phyloP scores from a whole-genome alignment of 2,888 invertebrate species.

The Lithophane ornitopus region DNA sequence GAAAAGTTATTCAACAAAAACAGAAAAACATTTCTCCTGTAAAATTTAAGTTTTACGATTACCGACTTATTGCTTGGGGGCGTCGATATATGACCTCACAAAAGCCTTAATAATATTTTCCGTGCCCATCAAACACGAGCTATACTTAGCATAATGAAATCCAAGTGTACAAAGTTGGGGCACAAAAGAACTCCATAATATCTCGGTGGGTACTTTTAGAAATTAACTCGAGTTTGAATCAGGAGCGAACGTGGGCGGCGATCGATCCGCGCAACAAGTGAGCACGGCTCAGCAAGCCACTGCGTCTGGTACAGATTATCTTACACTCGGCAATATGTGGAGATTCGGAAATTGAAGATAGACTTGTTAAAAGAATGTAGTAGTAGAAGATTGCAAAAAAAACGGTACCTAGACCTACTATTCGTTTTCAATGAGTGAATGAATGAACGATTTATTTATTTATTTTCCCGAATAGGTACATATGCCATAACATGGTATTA shows the following conservation, averaged over 20 bases:
- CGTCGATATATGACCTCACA: no score
- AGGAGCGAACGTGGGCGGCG: conserved; percentile 73
- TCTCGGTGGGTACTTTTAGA: conserved; percentile 73
- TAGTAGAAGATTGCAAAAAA: not conserved
- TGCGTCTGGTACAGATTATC: conserved; percentile 58
- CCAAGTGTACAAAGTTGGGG: conserved; percentile 44
- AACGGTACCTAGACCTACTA: not conserved
- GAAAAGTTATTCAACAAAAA: no score
- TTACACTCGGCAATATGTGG: conserved; percentile 33
- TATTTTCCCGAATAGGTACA: not conserved
- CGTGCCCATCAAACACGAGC: conserved; percentile 11
- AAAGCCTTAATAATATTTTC: conserved; percentile 26
- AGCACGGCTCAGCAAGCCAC: conserved; percentile 59
- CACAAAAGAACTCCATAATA: conserved; percentile 70
- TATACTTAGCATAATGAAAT: conserved; percentile 59
- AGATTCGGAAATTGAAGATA: conserved; percentile 6
- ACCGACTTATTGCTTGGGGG: no score
- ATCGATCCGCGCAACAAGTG: conserved; percentile 84
- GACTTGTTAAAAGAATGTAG: not conserved
- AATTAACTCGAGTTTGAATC: conserved; percentile 77
- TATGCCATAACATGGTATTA: not conserved
- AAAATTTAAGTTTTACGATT: no score
- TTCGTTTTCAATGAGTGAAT: not conserved
- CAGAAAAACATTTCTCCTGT: no score
- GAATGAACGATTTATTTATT: not conserved